These are phyloP conservation scores for Tenebrosternarchus preto DNA, from an alignment of 2,113 vertebrate species.

Conservation along the genomic window DNA sequence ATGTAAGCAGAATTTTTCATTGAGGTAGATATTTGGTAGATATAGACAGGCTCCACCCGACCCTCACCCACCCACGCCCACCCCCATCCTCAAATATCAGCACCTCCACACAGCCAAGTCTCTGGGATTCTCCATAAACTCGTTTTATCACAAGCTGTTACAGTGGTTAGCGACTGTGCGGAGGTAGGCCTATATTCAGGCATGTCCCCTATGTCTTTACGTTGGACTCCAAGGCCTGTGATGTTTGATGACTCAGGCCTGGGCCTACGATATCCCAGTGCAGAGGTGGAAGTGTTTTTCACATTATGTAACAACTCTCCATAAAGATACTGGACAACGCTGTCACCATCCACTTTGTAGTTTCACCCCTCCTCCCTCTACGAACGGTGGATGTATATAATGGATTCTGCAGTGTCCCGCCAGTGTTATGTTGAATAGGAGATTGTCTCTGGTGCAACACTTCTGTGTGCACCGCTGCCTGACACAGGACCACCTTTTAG, in stretches of 20 bases:
- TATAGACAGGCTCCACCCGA: neutral
- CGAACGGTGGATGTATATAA: constrained; percentile 49
- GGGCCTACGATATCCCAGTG: constrained; percentile 29
- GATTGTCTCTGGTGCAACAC: constrained; percentile 5
- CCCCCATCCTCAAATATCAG: neutral
- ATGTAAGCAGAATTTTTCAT: constrained; percentile 35
- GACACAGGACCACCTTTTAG: constrained; percentile 22
- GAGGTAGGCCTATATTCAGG: constrained; percentile 41
- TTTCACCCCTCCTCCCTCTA: constrained; percentile 38
- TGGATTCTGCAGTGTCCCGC: constrained; percentile 55
- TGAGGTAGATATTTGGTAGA: constrained; percentile 19
- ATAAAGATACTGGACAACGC: constrained; percentile 52
- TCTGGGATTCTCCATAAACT: constrained; percentile 43
- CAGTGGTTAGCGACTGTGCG: constrained; percentile 48
- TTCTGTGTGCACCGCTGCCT: neutral
- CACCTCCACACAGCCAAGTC: constrained; percentile 9
- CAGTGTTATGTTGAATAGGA: constrained; percentile 31
- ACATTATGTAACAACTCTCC: constrained; percentile 51
- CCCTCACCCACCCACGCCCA: neutral
- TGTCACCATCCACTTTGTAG: constrained; percentile 58
- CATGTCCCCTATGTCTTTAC: constrained; percentile 41
- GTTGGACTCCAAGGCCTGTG: constrained; percentile 38
- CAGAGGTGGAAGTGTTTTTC: constrained; percentile 63
- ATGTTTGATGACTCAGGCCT: constrained; percentile 50
- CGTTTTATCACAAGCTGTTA: constrained; percentile 54